phyloP scores from a whole-genome alignment of 2,797 vertebrate species.

The Sarcophilus harrisii region DNA sequence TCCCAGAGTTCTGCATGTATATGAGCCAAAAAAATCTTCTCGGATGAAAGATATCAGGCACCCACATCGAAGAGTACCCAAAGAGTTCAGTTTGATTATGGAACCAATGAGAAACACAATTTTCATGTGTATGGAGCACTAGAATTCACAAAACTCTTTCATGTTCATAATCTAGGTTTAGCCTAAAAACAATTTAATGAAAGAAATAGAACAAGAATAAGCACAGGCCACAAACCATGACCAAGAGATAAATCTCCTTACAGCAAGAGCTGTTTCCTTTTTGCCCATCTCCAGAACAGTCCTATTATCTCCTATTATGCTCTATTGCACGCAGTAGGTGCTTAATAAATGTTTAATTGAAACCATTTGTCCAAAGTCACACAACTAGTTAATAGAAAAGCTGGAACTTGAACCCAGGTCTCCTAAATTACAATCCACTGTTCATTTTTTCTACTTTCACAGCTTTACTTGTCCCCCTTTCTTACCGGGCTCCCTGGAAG shows the following conservation, averaged over 20 bases:
- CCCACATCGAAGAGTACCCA: background rate
- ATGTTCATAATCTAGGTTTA: background rate
- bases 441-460: conserved; percentile 9
- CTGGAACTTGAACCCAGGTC: background rate
- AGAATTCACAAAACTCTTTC: background rate
- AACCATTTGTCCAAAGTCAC: background rate
- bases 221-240: background rate
- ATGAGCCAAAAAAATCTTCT: background rate
- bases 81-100: background rate
- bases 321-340: background rate
- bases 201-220: background rate
- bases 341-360: background rate
- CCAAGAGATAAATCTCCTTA: background rate
- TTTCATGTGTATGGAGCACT: background rate
- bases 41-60: background rate
- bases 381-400: conserved; percentile 4
- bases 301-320: background rate
- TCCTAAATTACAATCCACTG: conserved; percentile 2
- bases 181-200: background rate
- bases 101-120: background rate
- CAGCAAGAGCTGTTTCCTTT: background rate
- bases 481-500: background rate
- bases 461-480: background rate
- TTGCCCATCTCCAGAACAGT: background rate
- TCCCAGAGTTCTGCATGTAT: background rate